Evolutionary conservation across 2,113 vertebrate genomes (phyloP).

Genomic region (Siphamia tubifer): DNA sequence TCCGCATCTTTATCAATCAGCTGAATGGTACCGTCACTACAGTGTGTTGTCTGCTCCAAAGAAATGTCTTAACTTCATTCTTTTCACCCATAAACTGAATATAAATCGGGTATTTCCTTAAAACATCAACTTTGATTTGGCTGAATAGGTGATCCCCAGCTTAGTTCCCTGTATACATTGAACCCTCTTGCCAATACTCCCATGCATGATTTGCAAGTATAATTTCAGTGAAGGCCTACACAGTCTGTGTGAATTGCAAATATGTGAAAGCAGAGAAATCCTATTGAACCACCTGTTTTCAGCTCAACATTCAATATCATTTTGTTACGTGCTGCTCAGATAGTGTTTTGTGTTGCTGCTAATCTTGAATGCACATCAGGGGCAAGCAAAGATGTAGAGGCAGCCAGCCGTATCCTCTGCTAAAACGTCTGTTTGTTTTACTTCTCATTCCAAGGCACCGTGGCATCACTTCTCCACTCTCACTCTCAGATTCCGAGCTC

Average conservation of each 20-base stretch:
- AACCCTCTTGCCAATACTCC: conserved; percentile 40
- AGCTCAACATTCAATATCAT: conserved; percentile 3
- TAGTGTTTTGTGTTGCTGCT: neutral
- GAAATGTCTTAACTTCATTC: neutral
- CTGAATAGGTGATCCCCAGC: neutral
- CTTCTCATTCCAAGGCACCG: conserved; percentile 18
- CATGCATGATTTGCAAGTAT: conserved; percentile 66
- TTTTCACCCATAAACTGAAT: neutral
- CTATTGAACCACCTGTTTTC: conserved; percentile 13
- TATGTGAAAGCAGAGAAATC: conserved; percentile 3
- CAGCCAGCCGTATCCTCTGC: conserved; percentile 16
- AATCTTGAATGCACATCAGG: conserved; percentile 33
- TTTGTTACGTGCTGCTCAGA: neutral
- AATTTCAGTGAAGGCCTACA: conserved; percentile 20
- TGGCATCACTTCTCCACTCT: conserved; percentile 4
- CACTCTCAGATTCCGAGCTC: conserved; percentile 18
- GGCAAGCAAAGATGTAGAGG: neutral
- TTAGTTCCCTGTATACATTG: conserved; percentile 33
- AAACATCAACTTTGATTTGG: conserved; percentile 35
- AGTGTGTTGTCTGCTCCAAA: neutral
- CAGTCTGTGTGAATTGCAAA: conserved; percentile 44
- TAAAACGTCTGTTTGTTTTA: conserved; percentile 52
- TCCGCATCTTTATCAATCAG: conserved; percentile 2
- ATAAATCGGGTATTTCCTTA: neutral
- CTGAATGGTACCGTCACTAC: neutral